Percentiles rank a stretch among this genome's conserved stretches.
phyloP scores from a whole-genome alignment of 2,113 vertebrate genomes.

The Hippocampus barbouri region DNA sequence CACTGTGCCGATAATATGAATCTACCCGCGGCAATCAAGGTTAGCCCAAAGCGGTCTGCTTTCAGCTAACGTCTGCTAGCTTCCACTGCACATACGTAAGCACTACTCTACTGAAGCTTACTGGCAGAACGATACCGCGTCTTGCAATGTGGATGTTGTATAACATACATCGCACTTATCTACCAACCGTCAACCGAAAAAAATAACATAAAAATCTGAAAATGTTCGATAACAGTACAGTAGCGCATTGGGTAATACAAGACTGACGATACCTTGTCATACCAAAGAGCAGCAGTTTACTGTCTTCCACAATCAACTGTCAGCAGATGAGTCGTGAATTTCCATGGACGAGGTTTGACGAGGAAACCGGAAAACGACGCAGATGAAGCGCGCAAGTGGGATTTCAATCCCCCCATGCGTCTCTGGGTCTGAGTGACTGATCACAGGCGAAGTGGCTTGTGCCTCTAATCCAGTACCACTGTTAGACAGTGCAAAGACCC shows the following conservation, averaged over 20 bases:
- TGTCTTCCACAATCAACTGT: conserved; percentile 23
- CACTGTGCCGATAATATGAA: too few species aligned
- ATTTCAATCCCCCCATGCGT: conserved; percentile 57
- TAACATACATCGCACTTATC: too few species aligned
- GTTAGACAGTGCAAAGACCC: conserved; percentile 68
- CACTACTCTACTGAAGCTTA: too few species aligned
- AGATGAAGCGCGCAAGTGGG: conserved; percentile 49
- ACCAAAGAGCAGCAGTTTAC: conserved; percentile 5
- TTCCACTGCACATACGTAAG: too few species aligned
- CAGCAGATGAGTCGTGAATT: conserved; percentile 53
- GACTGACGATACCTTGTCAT: not conserved
- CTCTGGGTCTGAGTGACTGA: conserved; percentile 64
- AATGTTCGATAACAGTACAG: not conserved
- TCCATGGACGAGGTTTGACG: conserved; percentile 60
- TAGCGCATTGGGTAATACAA: not conserved
- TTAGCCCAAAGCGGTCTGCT: too few species aligned
- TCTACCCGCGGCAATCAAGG: too few species aligned
- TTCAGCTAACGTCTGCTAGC: too few species aligned
- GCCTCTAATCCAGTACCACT: conserved; percentile 71
- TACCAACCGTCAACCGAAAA: too few species aligned
- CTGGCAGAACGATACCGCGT: too few species aligned
- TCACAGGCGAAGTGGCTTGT: conserved; percentile 67
- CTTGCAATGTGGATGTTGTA: too few species aligned
- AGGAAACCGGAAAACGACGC: conserved; percentile 36
- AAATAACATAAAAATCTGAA: not conserved